Evolutionary conservation across 2,113 vertebrate species (phyloP), one percentile per base, ranked within the genome.

Genomic region (Caranx ignobilis): DNA sequence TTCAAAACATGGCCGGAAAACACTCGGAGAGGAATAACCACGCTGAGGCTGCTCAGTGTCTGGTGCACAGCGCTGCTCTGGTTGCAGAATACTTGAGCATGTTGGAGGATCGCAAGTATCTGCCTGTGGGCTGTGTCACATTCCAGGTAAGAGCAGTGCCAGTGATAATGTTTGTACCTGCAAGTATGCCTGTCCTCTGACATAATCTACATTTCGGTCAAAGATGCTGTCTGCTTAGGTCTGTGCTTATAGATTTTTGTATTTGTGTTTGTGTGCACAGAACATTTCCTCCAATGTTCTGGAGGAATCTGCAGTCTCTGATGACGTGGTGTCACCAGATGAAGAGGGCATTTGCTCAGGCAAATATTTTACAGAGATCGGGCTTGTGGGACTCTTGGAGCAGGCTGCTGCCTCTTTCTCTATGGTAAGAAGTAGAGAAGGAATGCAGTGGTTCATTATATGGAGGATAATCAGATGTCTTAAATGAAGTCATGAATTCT

Each of bases 1-100:
- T 99, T 73, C 98, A 99, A 93, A 99, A 99, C 95, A 99, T 99
- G 98, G 98, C 98, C 1, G 98, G 98, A 47, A 99, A 99, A 60
- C 98, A 99, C 87, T 97, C 98, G 0, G 98, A 99, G 88, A 96
- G 97, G 77, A 98, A 96, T 92, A 99, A 99, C 76, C 97, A 99
- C 0, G 98, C 98, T 0, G 98, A 99, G 85, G 97, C 98, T 0
- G 98, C 98, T 0, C 98, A 99, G 93, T 99, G 98, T 93, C 93
- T 99, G 41, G 97, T 98, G 63, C 98, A 99, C 94, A 98, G 97
- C 0, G 98, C 98, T n/a, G 98, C 98, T 15, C 95, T 99, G 61
- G 98, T 99, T 8, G 97, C 98, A 0, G 98, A 99, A 35, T 99
- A 99, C 80, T 93, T 99, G 72, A 99, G 98, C 93, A 99, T 99